These are phyloP conservation scores for Troilus luridus DNA, from an alignment of 2,888 invertebrate species.

Conservation along the genomic window DNA sequence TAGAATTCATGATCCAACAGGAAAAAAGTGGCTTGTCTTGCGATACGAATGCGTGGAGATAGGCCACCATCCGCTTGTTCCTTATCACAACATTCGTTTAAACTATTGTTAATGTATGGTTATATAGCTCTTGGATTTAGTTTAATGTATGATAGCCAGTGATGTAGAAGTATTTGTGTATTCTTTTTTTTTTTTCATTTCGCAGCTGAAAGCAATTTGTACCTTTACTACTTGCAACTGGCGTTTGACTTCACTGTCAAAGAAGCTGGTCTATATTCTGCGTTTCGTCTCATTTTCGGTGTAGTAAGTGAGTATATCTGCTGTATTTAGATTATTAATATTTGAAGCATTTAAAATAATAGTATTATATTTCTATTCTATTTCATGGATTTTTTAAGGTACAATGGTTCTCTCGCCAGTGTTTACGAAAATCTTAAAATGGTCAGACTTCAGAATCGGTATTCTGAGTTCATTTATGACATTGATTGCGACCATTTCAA, in stretches of 20 bases:
- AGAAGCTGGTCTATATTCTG: constrained; percentile 4
- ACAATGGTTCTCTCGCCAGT: not conserved
- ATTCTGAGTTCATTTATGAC: constrained; percentile 12
- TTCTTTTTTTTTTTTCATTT: too few species aligned
- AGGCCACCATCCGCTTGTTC: too few species aligned
- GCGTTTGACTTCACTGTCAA: not conserved
- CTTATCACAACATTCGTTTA: too few species aligned
- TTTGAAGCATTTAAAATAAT: not conserved
- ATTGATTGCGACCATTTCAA: not conserved
- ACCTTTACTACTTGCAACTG: constrained; percentile 15
- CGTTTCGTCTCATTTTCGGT: not conserved
- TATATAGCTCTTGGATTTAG: too few species aligned
- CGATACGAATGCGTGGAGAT: too few species aligned
- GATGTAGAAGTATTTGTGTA: too few species aligned
- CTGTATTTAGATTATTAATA: not conserved
- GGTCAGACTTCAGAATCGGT: constrained; percentile 42
- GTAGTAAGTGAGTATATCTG: constrained; percentile 14
- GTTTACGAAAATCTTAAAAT: not conserved
- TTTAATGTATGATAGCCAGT: too few species aligned
- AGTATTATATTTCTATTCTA: not conserved
- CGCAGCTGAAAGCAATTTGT: constrained; percentile 31
- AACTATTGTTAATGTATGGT: too few species aligned
- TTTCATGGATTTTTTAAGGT: not conserved
- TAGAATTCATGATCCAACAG: too few species aligned
- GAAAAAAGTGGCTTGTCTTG: too few species aligned